Conservation (phyloP, 2,797 vertebrate species). For the Carduelis carduelis region DNA sequence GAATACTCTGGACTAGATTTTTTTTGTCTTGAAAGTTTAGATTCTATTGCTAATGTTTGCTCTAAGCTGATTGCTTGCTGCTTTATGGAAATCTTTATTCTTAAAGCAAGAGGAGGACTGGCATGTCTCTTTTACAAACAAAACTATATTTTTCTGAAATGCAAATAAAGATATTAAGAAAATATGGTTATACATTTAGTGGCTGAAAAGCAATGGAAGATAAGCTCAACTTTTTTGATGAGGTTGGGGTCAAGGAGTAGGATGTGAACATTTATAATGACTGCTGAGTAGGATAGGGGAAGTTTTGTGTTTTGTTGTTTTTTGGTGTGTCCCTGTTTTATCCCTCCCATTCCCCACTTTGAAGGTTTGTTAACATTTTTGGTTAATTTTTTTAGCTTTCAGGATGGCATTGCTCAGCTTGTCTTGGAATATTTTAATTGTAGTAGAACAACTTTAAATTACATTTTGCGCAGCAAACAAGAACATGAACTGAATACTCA, state of each 20-base stretch:
- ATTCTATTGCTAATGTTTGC: not conserved
- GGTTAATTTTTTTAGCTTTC: not conserved
- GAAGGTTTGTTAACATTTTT: not conserved
- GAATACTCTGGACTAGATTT: not conserved
- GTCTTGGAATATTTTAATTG: not conserved
- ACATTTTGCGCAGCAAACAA: not conserved
- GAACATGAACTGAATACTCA: not conserved
- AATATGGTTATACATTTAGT: not conserved
- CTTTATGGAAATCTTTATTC: not conserved
- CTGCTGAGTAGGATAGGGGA: not conserved
- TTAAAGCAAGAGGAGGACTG: not conserved
- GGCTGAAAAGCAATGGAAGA: not conserved
- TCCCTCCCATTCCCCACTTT: fast-evolving
- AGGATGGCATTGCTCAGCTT: not conserved
- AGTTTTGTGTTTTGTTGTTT: not conserved
- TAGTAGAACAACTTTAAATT: not conserved
- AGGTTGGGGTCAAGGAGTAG: not conserved
- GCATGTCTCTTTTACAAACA: not conserved
- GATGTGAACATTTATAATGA: not conserved
- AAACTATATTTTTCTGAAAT: not conserved
- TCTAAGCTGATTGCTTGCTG: not conserved
- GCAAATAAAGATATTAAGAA: not conserved
- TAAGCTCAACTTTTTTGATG: not conserved
- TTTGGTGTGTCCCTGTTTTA: not conserved
- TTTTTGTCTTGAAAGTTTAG: not conserved